phyloP scores from a whole-genome alignment of 2,888 invertebrate species.

The Habroteleia sp. region DNA sequence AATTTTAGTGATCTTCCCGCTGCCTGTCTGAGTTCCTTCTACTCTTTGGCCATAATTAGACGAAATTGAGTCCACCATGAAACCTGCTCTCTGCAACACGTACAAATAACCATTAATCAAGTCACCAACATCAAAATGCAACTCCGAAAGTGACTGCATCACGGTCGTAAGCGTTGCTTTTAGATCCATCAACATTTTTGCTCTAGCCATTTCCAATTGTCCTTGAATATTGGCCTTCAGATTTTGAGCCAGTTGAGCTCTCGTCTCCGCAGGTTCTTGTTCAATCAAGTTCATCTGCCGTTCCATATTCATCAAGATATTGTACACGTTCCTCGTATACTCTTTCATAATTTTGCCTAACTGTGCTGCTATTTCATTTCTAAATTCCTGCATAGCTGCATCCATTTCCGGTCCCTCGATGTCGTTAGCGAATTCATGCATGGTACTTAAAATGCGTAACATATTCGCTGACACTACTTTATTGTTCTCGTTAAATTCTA shows the following conservation, averaged over 20 bases:
- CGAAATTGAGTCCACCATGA: neutral
- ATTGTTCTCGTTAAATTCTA: conserved; percentile 21
- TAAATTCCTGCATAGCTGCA: neutral
- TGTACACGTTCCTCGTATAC: conserved; percentile 4
- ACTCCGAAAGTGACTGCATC: neutral
- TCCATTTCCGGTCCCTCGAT: conserved; percentile 4
- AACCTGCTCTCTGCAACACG: neutral
- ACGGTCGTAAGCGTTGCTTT: conserved; percentile 3
- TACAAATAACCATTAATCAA: neutral
- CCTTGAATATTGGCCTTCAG: conserved; percentile 1
- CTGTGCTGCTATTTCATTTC: neutral
- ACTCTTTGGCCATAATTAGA: neutral
- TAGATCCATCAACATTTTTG: conserved; percentile 20
- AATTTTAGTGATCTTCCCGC: conserved; percentile 11
- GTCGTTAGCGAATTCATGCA: conserved; percentile 4
- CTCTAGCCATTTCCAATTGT: conserved; percentile 12
- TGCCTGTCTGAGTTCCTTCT: neutral
- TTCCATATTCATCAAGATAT: neutral
- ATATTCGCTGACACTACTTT: conserved; percentile 8
- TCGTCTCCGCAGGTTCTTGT: conserved; percentile 1
- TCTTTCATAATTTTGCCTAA: neutral
- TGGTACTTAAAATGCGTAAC: neutral
- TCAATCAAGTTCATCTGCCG: neutral
- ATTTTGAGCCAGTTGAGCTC: neutral
- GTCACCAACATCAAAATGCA: conserved; percentile 9